A percentile compares a stretch with the other conserved stretches of the same genome.
Evolutionary conservation across 2,797 vertebrate species (phyloP).

Genomic region (Garrulus glandarius): DNA sequence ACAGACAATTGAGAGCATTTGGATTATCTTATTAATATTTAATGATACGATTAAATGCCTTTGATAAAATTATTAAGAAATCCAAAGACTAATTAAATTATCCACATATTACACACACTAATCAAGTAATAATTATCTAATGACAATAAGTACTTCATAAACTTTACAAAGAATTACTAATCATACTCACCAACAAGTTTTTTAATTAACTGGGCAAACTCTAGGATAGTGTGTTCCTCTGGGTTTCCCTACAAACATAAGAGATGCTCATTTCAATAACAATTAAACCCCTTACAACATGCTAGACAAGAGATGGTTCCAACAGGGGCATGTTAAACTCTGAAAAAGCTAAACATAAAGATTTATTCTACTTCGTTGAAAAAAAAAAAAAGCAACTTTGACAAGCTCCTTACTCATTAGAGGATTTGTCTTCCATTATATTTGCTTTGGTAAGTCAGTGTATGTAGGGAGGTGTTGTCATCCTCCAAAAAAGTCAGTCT

Average conservation of each 20-base stretch:
- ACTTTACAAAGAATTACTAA: neutral
- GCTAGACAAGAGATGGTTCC: neutral
- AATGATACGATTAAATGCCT: neutral
- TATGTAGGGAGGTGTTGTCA: fast-evolving
- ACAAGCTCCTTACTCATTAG: neutral
- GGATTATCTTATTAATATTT: neutral
- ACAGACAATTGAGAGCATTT: neutral
- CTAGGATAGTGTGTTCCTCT: conserved; percentile 95
- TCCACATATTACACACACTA: neutral
- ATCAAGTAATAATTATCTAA: neutral
- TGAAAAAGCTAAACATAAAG: neutral
- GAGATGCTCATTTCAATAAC: neutral
- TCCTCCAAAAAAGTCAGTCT: neutral
- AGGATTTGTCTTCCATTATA: neutral
- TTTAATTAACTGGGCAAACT: conserved; percentile 97
- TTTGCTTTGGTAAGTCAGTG: neutral
- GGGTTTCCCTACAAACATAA: conserved; percentile 89
- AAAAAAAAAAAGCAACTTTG: neutral
- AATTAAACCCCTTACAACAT: neutral
- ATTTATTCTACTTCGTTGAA: neutral
- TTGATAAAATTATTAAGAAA: conserved; percentile 21
- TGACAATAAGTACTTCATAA: neutral
- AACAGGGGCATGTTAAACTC: neutral
- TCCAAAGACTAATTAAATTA: conserved; percentile 14
- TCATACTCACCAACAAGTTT: conserved; percentile 90